Conservation (phyloP, 2,113 vertebrate species). For the Prolemur simus region DNA sequence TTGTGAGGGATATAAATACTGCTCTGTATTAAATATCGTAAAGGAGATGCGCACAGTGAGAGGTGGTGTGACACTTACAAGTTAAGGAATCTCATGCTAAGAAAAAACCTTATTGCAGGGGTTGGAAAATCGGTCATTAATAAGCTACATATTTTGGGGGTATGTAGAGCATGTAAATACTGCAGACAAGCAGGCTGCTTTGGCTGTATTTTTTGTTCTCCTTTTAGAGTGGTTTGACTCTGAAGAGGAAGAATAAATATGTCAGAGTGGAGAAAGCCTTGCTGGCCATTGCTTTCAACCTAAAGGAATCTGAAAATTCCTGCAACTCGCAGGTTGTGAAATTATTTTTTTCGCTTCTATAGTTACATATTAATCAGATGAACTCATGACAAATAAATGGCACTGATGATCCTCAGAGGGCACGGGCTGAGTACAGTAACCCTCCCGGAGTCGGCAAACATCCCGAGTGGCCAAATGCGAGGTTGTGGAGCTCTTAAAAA, state of each 20-base stretch:
- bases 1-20: constrained; percentile 86
- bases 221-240: constrained; percentile 50
- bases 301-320: constrained; percentile 38
- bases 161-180: constrained; percentile 84
- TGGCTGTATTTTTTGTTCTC: constrained; percentile 77
- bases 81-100: constrained; percentile 82
- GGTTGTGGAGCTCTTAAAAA: background rate
- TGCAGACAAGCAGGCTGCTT: constrained; percentile 73
- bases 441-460: background rate
- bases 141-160: constrained; percentile 85
- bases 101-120: constrained; percentile 82
- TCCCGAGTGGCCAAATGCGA: background rate
- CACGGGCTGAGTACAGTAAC: accelerated
- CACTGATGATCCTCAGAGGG: background rate
- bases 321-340: background rate
- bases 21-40: constrained; percentile 82
- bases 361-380: constrained; percentile 31
- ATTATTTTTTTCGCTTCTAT: background rate
- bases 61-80: constrained; percentile 75
- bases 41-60: constrained; percentile 66
- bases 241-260: constrained; percentile 66
- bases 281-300: background rate
- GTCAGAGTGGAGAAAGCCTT: constrained; percentile 21
- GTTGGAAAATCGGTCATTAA: constrained; percentile 82
- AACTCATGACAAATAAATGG: background rate